These are phyloP conservation scores for Acronicta leporina DNA, from an alignment of 2,888 invertebrate genomes.

Conservation along the genomic window DNA sequence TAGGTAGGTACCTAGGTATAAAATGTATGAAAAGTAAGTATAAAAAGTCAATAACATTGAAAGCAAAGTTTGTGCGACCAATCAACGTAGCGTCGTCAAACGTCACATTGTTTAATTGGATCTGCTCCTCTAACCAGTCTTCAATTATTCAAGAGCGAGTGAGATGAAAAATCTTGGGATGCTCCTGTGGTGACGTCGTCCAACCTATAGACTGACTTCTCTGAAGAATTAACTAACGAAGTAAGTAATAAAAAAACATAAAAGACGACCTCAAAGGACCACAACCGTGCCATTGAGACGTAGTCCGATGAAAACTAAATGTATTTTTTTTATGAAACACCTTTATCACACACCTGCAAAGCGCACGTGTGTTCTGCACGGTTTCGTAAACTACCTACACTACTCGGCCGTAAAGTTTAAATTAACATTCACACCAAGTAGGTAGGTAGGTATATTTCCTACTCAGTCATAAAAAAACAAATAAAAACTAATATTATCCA, in stretches of 20 bases:
- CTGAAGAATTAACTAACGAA: conserved; percentile 68
- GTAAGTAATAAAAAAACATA: conserved; percentile 42
- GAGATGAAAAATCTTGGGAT: conserved; percentile 68
- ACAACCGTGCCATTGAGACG: conserved; percentile 24
- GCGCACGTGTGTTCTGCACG: conserved; percentile 43
- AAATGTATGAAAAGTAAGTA: too few relatives aligned
- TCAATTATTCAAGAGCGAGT: conserved; percentile 61
- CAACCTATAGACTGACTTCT: conserved; percentile 66
- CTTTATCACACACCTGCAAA: conserved; percentile 57
- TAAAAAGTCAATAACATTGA: too few relatives aligned
- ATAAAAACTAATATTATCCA: conserved; percentile 20
- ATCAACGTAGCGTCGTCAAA: conserved; percentile 39
- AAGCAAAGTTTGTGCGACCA: conserved; percentile 33
- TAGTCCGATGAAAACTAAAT: conserved; percentile 31
- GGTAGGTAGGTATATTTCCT: conserved; percentile 2
- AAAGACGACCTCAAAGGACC: conserved; percentile 39
- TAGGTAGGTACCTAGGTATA: neutral
- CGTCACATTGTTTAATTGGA: conserved; percentile 54
- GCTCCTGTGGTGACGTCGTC: conserved; percentile 77
- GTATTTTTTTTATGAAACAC: conserved; percentile 52
- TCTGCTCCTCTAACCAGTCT: conserved; percentile 56
- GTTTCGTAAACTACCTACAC: conserved; percentile 21
- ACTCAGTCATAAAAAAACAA: conserved; percentile 22
- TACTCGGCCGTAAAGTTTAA: conserved; percentile 9
- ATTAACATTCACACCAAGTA: conserved; percentile 10